Evolutionary conservation across 1,140 invertebrate genomes (phyloP), one percentile per base, ranked within the genome.

Genomic region (Cydia strobilella): DNA sequence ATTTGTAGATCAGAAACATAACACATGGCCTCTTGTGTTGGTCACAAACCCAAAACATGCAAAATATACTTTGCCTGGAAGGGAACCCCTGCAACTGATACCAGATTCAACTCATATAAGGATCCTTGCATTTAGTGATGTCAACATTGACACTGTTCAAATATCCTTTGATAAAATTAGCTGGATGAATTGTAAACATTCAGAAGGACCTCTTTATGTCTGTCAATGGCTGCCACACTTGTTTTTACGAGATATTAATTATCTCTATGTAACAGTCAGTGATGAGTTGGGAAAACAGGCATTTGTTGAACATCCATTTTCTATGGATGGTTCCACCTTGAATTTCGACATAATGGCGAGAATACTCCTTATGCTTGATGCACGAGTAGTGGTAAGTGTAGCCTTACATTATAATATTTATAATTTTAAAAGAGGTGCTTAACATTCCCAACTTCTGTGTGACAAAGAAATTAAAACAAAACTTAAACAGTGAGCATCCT

Each of bases 31-130:
- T 23, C 92, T 98, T 13, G 94, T 96, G 62, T 88, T 98, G 77
- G 94, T 98, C 9, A 98, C 97, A 39, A 98, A 98, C 94, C 98
- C 98, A 62, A 98, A 98, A 93, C 94, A 97, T 93, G 95, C 96
- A 62, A 88, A 95, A 73, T 97, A 96, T 89, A 81, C 93, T 18
- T 95, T 97, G 90, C 95, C 96, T 10, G 88, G 93, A 7, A 95
- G 95, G 86, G 97, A 98, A 92, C 96, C 97, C 54, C 77, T 96
- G 45, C 85, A 95, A 74, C 92, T 95, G 76, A 95, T 97, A 48
- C 82, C 85, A 75, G 91, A 94, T 75, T 98, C 97, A 4, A 96
- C 96, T 54, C 96, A 98, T 92, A 96, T 98, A 85, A 96, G 97
- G 90, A 93, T 96, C 78, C 88, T 97, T 75, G 95, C 95, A 59